phyloP scores from a whole-genome alignment of 2,888 invertebrate genomes.

The Teleiodes luculella region DNA sequence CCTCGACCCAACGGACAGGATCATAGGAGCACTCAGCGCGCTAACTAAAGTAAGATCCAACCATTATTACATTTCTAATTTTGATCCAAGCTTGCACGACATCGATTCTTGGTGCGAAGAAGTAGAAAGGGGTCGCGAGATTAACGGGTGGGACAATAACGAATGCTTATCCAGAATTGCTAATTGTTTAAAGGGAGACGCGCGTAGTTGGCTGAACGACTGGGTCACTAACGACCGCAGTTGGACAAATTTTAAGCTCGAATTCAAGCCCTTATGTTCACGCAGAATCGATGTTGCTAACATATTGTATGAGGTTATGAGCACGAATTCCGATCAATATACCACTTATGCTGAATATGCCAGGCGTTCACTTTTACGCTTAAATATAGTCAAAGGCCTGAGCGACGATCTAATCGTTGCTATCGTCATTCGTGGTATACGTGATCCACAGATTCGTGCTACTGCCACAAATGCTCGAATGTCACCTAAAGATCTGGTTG shows the following conservation, averaged over 20 bases:
- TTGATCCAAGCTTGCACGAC: conserved; percentile 19
- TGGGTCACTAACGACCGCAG: conserved; percentile 3
- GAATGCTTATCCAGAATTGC: conserved; percentile 24
- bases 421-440: conserved; percentile 21
- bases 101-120: conserved; percentile 19
- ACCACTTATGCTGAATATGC: conserved; percentile 18
- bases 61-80: conserved; percentile 20
- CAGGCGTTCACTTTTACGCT: conserved; percentile 13
- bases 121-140: conserved; percentile 13
- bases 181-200: conserved; percentile 15
- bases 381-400: conserved; percentile 20
- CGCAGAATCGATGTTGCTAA: neutral
- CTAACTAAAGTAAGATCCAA: conserved; percentile 11
- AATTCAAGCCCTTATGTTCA: conserved; percentile 1
- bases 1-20: neutral
- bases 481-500: neutral
- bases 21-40: neutral
- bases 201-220: no score
- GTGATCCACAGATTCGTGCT: conserved; percentile 19
- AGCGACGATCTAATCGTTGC: conserved; percentile 17
- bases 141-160: conserved; percentile 21
- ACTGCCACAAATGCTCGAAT: conserved; percentile 19
- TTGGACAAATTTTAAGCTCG: conserved; percentile 2
- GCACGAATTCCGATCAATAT: conserved; percentile 12
- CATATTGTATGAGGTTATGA: conserved; percentile 1